These are phyloP conservation scores for Caenorhabditis sp. DNA, from an alignment of 2,888 invertebrate genomes.

Conservation along the genomic window DNA sequence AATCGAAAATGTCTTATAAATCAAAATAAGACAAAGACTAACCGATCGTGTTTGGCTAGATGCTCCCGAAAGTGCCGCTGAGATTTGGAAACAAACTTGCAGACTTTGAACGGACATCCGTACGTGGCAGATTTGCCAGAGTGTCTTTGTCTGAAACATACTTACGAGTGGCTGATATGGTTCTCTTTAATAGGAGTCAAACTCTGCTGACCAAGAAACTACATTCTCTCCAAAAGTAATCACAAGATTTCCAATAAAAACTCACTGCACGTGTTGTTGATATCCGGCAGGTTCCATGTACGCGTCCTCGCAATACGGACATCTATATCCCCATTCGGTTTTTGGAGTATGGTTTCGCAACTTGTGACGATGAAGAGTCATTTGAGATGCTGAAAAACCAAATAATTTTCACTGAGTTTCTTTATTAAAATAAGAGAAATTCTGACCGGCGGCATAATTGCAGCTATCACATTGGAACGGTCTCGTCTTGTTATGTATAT, in stretches of 20 bases:
- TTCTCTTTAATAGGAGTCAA: too few relatives aligned
- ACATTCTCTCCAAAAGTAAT: neutral
- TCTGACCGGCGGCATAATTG: constrained; percentile 81
- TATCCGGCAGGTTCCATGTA: constrained; percentile 83
- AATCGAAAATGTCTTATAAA: too few relatives aligned
- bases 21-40: constrained; percentile 14
- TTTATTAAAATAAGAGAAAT: neutral
- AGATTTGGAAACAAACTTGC: constrained; percentile 77
- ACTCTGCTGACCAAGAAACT: too few relatives aligned
- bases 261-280: constrained; percentile 81
- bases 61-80: constrained; percentile 81
- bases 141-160: constrained; percentile 75
- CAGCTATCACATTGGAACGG: constrained; percentile 81
- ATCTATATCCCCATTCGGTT: constrained; percentile 81
- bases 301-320: constrained; percentile 80
- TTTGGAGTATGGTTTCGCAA: constrained; percentile 80
- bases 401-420: neutral
- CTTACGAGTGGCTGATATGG: too few relatives aligned
- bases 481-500: constrained; percentile 74
- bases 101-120: constrained; percentile 78
- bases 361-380: constrained; percentile 81
- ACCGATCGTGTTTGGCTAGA: constrained; percentile 73
- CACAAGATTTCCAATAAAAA: constrained; percentile 3
- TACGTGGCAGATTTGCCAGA: constrained; percentile 78
- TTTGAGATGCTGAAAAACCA: constrained; percentile 80